phyloP scores from a whole-genome alignment of 2,888 invertebrate species.

The Scaptodrosophila latifasciaeformis region DNA sequence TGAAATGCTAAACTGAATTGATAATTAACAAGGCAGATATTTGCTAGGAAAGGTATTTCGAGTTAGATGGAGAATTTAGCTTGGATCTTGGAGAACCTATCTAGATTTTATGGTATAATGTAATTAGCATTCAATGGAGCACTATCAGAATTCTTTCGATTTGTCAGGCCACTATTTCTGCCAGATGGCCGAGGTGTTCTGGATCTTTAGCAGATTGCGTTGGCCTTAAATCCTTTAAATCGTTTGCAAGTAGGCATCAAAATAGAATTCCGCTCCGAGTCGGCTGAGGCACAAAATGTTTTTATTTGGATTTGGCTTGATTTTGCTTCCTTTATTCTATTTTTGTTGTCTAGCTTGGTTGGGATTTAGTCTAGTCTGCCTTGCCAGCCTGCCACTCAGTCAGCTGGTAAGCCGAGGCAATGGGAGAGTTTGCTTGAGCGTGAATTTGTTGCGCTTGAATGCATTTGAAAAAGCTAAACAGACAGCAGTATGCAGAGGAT shows the following conservation, averaged over 20 bases:
- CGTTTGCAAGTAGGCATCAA: no score
- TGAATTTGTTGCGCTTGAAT: slow-evolving; percentile 53
- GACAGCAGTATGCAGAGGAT: slow-evolving; percentile 33
- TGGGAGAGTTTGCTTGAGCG: slow-evolving; percentile 52
- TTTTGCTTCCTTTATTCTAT: slow-evolving; percentile 10
- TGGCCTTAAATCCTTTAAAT: not conserved
- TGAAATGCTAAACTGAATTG: slow-evolving; percentile 51
- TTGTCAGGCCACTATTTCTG: not conserved
- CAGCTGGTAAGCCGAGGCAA: not conserved
- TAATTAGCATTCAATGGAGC: slow-evolving; percentile 61
- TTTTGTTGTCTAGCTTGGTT: slow-evolving; percentile 49
- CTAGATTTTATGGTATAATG: no score
- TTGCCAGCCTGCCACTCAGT: not conserved
- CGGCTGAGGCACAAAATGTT: slow-evolving; percentile 1
- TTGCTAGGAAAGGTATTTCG: slow-evolving; percentile 19
- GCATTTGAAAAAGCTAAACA: slow-evolving; percentile 40
- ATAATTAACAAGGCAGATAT: slow-evolving; percentile 71
- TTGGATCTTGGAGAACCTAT: no score
- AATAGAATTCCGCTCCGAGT: no score
- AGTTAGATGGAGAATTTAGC: no score
- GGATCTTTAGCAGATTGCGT: no score
- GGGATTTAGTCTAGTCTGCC: no score
- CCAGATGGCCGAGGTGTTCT: not conserved
- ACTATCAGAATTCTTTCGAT: not conserved
- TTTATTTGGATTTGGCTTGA: slow-evolving; percentile 14